A percentile compares a stretch with the other conserved stretches of the same genome.
phyloP scores from a whole-genome alignment of 1,140 invertebrate species.

The Drosophila cardini region DNA sequence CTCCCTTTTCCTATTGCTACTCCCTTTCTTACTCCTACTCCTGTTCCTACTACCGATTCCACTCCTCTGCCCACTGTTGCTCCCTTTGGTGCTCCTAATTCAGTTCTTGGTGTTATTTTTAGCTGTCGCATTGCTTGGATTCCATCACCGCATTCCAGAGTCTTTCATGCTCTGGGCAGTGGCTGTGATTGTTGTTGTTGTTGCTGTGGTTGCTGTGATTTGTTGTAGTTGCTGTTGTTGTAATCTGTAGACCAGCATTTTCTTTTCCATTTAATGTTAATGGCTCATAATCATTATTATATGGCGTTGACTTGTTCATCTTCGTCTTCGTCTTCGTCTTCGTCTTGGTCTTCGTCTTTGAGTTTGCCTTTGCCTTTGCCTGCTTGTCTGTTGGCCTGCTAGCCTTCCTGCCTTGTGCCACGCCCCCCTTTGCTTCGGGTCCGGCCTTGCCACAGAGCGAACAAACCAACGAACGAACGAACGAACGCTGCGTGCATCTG shows the following conservation, averaged over 20 bases:
- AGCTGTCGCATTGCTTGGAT: slow-evolving; percentile 74
- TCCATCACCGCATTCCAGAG: slow-evolving; percentile 68
- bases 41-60: neutral
- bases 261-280: slow-evolving; percentile 84
- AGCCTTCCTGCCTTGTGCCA: slow-evolving; percentile 9
- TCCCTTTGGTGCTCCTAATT: neutral
- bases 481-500: slow-evolving; percentile 75
- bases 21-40: neutral
- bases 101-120: slow-evolving; percentile 72
- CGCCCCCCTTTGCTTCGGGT: slow-evolving; percentile 18
- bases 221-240: slow-evolving; percentile 53
- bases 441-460: slow-evolving; percentile 43
- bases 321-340: slow-evolving; percentile 56
- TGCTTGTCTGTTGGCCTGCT: slow-evolving; percentile 1
- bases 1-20: neutral
- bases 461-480: slow-evolving; percentile 8
- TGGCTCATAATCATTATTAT: slow-evolving; percentile 84
- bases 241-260: slow-evolving; percentile 83
- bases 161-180: slow-evolving; percentile 19
- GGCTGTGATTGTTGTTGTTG: slow-evolving; percentile 27
- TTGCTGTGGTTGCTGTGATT: slow-evolving; percentile 34
- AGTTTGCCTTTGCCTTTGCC: neutral
- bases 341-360: slow-evolving; percentile 32
- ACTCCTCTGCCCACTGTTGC: neutral
- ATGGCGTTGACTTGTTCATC: slow-evolving; percentile 79